These are phyloP conservation scores for Hippocampus kuda DNA, from an alignment of 2,797 vertebrate genomes.

Conservation along the genomic window DNA sequence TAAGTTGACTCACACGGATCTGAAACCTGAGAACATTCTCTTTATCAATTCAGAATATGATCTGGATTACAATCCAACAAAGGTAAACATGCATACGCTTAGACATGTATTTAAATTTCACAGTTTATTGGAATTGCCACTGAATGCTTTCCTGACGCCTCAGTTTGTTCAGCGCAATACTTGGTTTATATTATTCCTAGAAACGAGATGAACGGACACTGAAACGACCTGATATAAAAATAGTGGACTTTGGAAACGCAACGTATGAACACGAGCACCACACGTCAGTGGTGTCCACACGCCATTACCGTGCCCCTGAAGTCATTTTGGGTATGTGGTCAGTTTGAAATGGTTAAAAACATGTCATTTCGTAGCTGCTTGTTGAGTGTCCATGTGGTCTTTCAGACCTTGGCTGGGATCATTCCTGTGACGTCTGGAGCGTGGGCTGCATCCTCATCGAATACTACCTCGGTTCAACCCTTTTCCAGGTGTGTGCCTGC, in stretches of 20 bases:
- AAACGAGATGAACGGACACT: slow-evolving; percentile 84
- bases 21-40: slow-evolving; percentile 97
- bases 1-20: slow-evolving; percentile 93
- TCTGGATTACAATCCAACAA: slow-evolving; percentile 79
- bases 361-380: background rate
- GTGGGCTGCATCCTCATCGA: slow-evolving; percentile 82
- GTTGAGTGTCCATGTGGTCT: slow-evolving; percentile 9
- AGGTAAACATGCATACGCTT: slow-evolving; percentile 61
- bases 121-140: background rate
- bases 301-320: slow-evolving; percentile 97
- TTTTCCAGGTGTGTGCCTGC: slow-evolving; percentile 72
- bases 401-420: slow-evolving; percentile 80
- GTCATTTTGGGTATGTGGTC: slow-evolving; percentile 85
- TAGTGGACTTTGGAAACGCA: slow-evolving; percentile 95
- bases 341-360: background rate
- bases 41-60: slow-evolving; percentile 88
- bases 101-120: background rate
- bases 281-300: slow-evolving; percentile 90
- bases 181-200: slow-evolving; percentile 45
- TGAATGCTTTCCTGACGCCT: background rate
- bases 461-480: slow-evolving; percentile 81
- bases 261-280: slow-evolving; percentile 95
- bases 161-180: background rate
- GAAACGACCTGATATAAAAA: slow-evolving; percentile 86
- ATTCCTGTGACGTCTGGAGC: slow-evolving; percentile 84